Evolutionary conservation across 2,888 invertebrate species (phyloP).

Genomic region (Caenorhabditis sp.): DNA sequence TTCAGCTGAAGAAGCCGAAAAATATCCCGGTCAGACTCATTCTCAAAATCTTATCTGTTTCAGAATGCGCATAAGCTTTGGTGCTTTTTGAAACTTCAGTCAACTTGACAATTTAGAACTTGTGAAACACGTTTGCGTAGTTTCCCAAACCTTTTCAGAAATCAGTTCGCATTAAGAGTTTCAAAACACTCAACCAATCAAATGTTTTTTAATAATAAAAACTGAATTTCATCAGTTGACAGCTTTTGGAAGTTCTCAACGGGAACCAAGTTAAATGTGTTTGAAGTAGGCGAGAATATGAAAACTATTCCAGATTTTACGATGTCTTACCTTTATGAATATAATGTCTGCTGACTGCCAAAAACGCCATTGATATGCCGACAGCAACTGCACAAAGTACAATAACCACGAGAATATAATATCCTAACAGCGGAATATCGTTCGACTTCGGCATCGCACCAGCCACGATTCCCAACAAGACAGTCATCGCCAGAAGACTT

Average conservation of each 20-base stretch:
- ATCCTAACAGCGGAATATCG: conserved; percentile 79
- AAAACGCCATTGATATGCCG: conserved; percentile 77
- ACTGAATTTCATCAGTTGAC: too few relatives aligned
- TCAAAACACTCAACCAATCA: too few relatives aligned
- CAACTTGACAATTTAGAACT: too few relatives aligned
- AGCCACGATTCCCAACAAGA: conserved; percentile 79
- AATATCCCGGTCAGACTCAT: background rate
- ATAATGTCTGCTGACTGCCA: conserved; percentile 76
- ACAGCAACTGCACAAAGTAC: conserved; percentile 79
- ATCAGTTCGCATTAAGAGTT: too few relatives aligned
- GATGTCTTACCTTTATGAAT: conserved; percentile 71
- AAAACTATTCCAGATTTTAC: too few relatives aligned
- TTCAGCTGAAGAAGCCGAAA: too few relatives aligned
- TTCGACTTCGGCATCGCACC: conserved; percentile 81
- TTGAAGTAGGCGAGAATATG: too few relatives aligned
- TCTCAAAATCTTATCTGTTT: background rate
- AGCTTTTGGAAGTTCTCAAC: too few relatives aligned
- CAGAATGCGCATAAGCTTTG: background rate
- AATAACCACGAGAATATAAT: conserved; percentile 80
- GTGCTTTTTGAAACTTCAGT: background rate
- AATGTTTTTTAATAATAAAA: too few relatives aligned
- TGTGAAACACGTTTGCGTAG: too few relatives aligned
- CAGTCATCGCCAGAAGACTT: conserved; percentile 78
- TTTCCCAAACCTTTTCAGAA: too few relatives aligned
- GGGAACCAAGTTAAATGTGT: too few relatives aligned